phyloP scores from a whole-genome alignment of 2,113 vertebrate genomes.

The Balaeniceps rex region DNA sequence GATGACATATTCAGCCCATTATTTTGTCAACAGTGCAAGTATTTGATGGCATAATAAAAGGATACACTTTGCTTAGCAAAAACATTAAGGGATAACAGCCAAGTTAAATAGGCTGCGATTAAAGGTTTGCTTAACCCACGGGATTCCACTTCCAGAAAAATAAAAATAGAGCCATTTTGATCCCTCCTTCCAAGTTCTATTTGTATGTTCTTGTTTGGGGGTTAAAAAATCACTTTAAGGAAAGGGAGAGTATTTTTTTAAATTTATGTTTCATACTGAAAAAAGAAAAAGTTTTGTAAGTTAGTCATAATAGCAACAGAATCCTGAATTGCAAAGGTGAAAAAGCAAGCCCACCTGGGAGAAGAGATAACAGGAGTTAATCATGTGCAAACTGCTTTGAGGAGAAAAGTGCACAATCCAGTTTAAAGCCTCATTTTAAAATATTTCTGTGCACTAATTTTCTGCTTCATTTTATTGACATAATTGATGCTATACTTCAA shows the following conservation, averaged over 20 bases:
- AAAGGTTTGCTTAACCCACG: conserved; percentile 24
- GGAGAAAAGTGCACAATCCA: not conserved
- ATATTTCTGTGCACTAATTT: conserved; percentile 23
- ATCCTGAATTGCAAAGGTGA: not conserved
- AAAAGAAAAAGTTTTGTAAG: not conserved
- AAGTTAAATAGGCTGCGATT: conserved; percentile 5
- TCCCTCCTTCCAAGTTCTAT: not conserved
- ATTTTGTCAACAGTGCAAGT: conserved; percentile 56
- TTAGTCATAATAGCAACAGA: not conserved
- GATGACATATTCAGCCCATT: conserved; percentile 45
- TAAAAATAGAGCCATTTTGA: not conserved
- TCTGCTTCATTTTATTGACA: conserved; percentile 40
- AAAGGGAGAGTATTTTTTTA: not conserved
- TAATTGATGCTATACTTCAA: not conserved
- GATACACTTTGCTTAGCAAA: conserved; percentile 54
- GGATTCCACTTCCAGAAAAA: conserved; percentile 39
- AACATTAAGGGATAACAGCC: conserved; percentile 16
- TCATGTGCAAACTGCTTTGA: not conserved
- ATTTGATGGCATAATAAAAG: conserved; percentile 49
- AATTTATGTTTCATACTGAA: not conserved
- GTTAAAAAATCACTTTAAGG: not conserved
- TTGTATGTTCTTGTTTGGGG: not conserved
- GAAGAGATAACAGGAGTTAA: conserved; percentile 28
- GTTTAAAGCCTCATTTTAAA: conserved; percentile 18
- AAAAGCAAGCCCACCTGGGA: conserved; percentile 8